Evolutionary conservation across 2,888 invertebrate species (phyloP).

Genomic region (Proisotoma minuta): DNA sequence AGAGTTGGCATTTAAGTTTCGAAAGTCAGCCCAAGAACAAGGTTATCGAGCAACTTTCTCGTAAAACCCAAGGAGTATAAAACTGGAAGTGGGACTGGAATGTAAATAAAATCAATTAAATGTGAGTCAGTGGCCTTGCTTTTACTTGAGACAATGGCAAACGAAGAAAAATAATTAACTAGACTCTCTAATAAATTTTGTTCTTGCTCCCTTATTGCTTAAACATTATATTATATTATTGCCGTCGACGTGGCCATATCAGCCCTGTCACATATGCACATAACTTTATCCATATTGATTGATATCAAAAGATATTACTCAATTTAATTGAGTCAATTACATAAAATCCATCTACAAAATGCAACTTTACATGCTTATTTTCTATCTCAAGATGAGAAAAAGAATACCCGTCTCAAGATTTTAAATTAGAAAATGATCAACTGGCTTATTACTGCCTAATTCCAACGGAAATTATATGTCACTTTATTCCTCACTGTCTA

Average conservation of each 20-base stretch:
- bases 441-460: neutral
- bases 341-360: no score
- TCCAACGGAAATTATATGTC: conserved; percentile 1
- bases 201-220: no score
- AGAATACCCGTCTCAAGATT: no score
- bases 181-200: neutral
- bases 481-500: neutral
- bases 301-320: no score
- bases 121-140: conserved; percentile 10
- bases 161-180: conserved; percentile 9
- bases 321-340: no score
- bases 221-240: no score
- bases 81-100: conserved; percentile 6
- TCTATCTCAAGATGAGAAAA: no score
- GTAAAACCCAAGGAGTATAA: neutral
- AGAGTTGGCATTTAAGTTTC: neutral
- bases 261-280: no score
- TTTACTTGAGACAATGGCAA: conserved; percentile 16
- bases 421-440: conserved; percentile 5
- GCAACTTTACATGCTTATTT: no score
- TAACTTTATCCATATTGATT: no score
- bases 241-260: no score
- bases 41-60: conserved; percentile 2
- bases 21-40: neutral
- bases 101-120: conserved; percentile 2